A percentile compares a stretch with the other conserved stretches of the same genome.
Conservation (phyloP, 2,113 vertebrate species). For the Aramus guarauna region DNA sequence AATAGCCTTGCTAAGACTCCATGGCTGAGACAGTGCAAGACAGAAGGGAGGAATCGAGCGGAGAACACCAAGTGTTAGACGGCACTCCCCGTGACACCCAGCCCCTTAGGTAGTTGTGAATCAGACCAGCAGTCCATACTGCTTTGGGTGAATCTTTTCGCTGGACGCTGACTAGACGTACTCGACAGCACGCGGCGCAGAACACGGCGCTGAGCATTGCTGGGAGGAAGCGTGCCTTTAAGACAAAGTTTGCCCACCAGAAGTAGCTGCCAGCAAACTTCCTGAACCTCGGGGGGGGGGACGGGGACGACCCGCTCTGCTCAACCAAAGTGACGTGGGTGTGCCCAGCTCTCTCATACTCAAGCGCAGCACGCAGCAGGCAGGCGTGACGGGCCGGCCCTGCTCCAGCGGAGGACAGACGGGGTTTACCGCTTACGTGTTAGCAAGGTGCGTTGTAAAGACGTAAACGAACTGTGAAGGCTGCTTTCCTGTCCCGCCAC, state of each 20-base stretch:
- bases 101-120: rapidly evolving
- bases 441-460: constrained; percentile 94
- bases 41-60: not conserved
- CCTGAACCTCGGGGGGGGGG: not conserved
- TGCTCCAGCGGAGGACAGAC: rapidly evolving
- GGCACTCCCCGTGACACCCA: not conserved
- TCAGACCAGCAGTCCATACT: not conserved
- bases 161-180: not conserved
- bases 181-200: rapidly evolving
- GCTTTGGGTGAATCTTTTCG: not conserved
- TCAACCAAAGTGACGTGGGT: not conserved
- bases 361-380: not conserved
- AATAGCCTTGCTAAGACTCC: not conserved
- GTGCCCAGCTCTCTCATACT: not conserved
- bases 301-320: not conserved
- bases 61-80: not conserved
- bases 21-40: rapidly evolving
- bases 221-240: not conserved
- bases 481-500: constrained; percentile 69
- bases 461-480: constrained; percentile 90
- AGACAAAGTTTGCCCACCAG: too few relatives aligned
- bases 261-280: not conserved
- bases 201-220: rapidly evolving
- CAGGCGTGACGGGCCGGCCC: not conserved
- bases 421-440: constrained; percentile 81